These are phyloP conservation scores for Cromileptes altivelis DNA, from an alignment of 2,113 vertebrate genomes.

Conservation along the genomic window DNA sequence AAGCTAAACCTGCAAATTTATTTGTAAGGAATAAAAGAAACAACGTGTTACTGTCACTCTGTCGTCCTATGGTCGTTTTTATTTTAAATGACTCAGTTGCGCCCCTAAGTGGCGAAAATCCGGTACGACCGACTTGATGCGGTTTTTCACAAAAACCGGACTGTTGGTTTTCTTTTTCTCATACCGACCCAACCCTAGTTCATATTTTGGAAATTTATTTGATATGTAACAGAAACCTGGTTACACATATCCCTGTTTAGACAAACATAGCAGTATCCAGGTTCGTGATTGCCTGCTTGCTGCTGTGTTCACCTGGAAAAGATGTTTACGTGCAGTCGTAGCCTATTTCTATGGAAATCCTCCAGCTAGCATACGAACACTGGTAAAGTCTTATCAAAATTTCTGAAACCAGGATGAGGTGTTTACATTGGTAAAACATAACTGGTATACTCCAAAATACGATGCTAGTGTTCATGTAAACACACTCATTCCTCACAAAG, in stretches of 20 bases:
- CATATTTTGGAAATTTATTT: neutral
- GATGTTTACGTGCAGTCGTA: neutral
- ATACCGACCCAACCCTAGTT: too few species aligned
- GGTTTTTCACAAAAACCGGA: too few species aligned
- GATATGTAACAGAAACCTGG: neutral
- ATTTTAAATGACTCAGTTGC: too few species aligned
- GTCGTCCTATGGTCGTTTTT: too few species aligned
- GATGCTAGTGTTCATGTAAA: neutral
- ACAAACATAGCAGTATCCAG: neutral
- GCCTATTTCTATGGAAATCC: neutral
- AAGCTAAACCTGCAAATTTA: too few species aligned
- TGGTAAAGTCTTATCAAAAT: neutral
- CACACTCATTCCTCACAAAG: slow-evolving; percentile 19
- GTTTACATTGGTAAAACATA: neutral
- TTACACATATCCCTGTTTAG: neutral
- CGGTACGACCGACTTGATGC: too few species aligned
- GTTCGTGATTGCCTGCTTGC: neutral
- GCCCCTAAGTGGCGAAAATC: too few species aligned
- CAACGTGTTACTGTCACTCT: too few species aligned
- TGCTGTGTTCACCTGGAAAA: neutral
- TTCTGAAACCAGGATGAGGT: neutral
- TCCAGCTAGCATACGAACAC: neutral
- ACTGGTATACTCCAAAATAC: slow-evolving; percentile 1
- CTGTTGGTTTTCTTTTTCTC: too few species aligned
- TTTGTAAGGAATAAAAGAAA: too few species aligned